Conservation (phyloP, 1,140 invertebrate genomes). For the Eriosoma lanigerum region DNA sequence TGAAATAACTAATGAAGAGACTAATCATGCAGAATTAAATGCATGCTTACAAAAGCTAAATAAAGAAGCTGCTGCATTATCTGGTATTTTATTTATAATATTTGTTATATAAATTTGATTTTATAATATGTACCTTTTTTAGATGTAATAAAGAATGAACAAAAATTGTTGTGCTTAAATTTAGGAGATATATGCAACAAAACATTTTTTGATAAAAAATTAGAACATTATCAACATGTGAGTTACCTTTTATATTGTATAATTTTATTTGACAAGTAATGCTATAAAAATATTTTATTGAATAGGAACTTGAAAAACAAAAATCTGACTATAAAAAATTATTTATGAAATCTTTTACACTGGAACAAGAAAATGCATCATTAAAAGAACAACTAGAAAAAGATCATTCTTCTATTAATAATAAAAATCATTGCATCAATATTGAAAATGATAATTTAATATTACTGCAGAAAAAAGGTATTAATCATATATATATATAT, state of each 20-base stretch:
- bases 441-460: conserved; percentile 38
- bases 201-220: conserved; percentile 36
- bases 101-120: background rate
- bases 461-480: conserved; percentile 41
- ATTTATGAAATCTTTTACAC: conserved; percentile 8
- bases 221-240: conserved; percentile 38
- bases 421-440: background rate
- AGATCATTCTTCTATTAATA: background rate
- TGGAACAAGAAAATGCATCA: conserved; percentile 36
- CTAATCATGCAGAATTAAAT: conserved; percentile 20
- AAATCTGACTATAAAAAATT: conserved; percentile 34
- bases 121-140: conserved; percentile 2
- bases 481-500: background rate
- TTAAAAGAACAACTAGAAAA: conserved; percentile 41
- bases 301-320: conserved; percentile 19
- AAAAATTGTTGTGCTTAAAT: background rate
- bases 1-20: background rate
- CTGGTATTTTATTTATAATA: background rate
- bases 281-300: background rate
- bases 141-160: conserved; percentile 36
- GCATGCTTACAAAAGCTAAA: conserved; percentile 36
- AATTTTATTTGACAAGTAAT: background rate
- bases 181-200: background rate
- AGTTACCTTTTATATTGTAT: background rate
- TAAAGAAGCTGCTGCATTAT: conserved; percentile 35